phyloP scores from a whole-genome alignment of 2,888 invertebrate genomes.

The Biston betularia region DNA sequence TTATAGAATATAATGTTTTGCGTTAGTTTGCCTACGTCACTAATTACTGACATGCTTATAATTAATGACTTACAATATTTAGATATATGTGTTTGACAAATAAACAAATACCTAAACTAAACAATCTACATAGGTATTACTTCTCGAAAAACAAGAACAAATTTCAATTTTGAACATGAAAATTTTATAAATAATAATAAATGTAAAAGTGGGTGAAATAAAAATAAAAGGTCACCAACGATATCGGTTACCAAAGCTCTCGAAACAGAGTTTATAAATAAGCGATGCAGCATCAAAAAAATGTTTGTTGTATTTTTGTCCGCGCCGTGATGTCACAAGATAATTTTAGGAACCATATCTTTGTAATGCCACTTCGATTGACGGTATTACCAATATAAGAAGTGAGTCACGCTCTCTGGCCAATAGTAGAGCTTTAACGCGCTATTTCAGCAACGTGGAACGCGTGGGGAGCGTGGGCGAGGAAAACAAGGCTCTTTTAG shows the following conservation, averaged over 20 bases:
- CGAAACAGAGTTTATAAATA: slow-evolving; percentile 41
- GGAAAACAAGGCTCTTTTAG: slow-evolving; percentile 78
- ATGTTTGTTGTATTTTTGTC: slow-evolving; percentile 51
- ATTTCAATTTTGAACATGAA: no score
- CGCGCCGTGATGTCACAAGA: slow-evolving; percentile 55
- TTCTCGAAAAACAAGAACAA: neutral
- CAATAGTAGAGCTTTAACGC: slow-evolving; percentile 62
- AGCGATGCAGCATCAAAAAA: slow-evolving; percentile 42
- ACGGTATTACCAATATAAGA: slow-evolving; percentile 64
- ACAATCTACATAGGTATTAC: no score
- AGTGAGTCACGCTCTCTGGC: slow-evolving; percentile 70
- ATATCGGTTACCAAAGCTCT: slow-evolving; percentile 42
- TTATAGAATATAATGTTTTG: slow-evolving; percentile 28
- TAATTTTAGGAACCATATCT: slow-evolving; percentile 67
- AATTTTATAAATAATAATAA: neutral
- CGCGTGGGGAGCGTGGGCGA: slow-evolving; percentile 67
- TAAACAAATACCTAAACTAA: neutral
- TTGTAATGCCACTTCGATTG: slow-evolving; percentile 73
- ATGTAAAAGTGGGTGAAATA: slow-evolving; percentile 22
- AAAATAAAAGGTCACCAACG: slow-evolving; percentile 36
- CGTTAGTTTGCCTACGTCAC: slow-evolving; percentile 43
- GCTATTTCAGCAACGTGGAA: slow-evolving; percentile 66
- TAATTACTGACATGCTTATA: slow-evolving; percentile 58
- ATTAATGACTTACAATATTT: slow-evolving; percentile 53
- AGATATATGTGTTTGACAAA: slow-evolving; percentile 14